These are phyloP conservation scores for Xestobium rufovillosum DNA, from an alignment of 2,888 invertebrate genomes.

Conservation along the genomic window DNA sequence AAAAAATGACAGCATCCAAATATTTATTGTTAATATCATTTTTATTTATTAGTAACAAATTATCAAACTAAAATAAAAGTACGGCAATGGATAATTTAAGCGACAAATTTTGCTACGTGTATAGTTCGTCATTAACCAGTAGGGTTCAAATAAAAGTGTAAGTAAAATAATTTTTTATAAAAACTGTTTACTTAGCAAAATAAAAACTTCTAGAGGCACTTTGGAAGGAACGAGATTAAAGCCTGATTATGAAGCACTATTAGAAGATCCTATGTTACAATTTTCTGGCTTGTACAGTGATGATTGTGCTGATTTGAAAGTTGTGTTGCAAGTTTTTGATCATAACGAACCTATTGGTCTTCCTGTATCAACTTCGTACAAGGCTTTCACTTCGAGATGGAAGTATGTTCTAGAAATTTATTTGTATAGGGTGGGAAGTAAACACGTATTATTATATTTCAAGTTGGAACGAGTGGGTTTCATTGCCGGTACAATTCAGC, in stretches of 20 bases:
- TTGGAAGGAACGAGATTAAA: slow-evolving; percentile 83
- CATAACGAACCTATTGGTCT: slow-evolving; percentile 75
- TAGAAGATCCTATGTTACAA: slow-evolving; percentile 82
- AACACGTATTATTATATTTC: slow-evolving; percentile 27
- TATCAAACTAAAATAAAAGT: neutral
- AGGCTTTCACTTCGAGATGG: slow-evolving; percentile 87
- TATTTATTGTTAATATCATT: neutral
- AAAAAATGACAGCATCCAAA: too few species aligned
- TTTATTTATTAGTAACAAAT: neutral
- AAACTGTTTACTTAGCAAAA: slow-evolving; percentile 8
- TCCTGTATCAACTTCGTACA: slow-evolving; percentile 85
- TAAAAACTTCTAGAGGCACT: slow-evolving; percentile 63
- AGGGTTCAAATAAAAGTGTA: slow-evolving; percentile 90
- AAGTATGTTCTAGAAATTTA: slow-evolving; percentile 55
- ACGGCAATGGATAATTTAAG: slow-evolving; percentile 61
- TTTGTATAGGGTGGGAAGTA: neutral
- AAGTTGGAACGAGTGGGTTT: slow-evolving; percentile 98
- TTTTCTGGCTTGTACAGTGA: slow-evolving; percentile 84
- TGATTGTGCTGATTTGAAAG: slow-evolving; percentile 80
- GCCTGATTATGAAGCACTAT: slow-evolving; percentile 79
- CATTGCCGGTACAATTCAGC: slow-evolving; percentile 81
- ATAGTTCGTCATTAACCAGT: slow-evolving; percentile 84
- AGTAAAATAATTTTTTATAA: slow-evolving; percentile 35
- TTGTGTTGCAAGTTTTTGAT: slow-evolving; percentile 77
- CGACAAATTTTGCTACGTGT: slow-evolving; percentile 78